Base-by-base conservation (phyloP, 2,113 vertebrate genomes). In the Sula dactylatra region DNA sequence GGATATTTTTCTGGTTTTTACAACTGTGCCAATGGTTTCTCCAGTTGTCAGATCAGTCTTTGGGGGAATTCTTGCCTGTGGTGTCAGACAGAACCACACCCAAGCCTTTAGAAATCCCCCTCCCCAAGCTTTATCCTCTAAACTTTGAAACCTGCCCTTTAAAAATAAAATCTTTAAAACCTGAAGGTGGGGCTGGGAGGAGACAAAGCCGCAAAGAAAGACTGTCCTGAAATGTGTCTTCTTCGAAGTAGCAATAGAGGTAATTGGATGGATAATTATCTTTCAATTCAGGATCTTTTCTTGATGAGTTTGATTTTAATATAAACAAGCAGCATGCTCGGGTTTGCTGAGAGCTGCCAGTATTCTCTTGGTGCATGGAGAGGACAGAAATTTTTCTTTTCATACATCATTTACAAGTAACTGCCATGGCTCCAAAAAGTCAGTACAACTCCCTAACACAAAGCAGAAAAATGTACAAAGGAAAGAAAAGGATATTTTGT, bases 361-460 rank as follows among this genome's bases (percentile, higher is more conserved):
- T 45, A 49, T 88, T 95, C 90, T 93, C 90, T 17, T 26, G 76
- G 83, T 85, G 61, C 84, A 15, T 4, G 50, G 69, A 45, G 93
- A 94, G 92, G 82, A 89, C 91, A 74, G 72, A 71, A 70, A 71
- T 81, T 93, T 92, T 92, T 93, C 76, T 84, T 92, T 96, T 94
- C 76, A 67, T 95, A 81, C 95, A 79, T 97, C 92, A 93, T 97
- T 97, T 96, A 97, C 86, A 90, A 94, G 93, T 87, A 94, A 85
- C 84, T 86, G 92, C 95, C 94, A 64, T 93, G 92, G 90, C 92
- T 96, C 86, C 76, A 71, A 88, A 86, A 97, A 97, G 92, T 95
- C 66, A 1, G 72, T 61, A 84, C 72, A 88, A 88, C 54, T 91
- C 80, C 29, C n/a, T 52, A 90, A 90, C 82, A 90, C 91, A 94